Conservation (phyloP, 2,797 vertebrate genomes). For the Ptychadena robeensis region DNA sequence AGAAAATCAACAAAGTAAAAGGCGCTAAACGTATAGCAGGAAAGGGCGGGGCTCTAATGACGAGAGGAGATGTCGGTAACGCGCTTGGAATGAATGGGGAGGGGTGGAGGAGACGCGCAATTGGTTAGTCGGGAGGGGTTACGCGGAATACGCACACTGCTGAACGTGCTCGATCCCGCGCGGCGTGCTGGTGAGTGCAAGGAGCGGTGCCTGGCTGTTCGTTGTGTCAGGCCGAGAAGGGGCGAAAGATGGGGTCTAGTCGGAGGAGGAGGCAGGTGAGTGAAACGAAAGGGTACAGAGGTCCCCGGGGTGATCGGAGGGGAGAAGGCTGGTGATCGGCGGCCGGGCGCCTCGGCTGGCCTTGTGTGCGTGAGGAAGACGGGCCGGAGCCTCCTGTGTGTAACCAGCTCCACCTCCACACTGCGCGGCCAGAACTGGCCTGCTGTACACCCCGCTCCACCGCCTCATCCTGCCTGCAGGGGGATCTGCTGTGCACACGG, state of each 20-base stretch:
- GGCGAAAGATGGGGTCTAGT: not conserved
- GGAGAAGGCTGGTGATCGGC: not conserved
- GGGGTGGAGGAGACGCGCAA: not conserved
- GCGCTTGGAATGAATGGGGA: not conserved
- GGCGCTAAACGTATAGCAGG: not conserved
- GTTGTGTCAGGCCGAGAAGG: not conserved
- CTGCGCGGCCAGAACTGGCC: not conserved
- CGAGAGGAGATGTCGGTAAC: not conserved
- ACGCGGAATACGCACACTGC: not conserved
- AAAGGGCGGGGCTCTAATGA: not conserved
- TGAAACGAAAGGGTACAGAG: not conserved
- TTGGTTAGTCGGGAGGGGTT: not conserved
- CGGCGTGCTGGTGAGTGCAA: not conserved
- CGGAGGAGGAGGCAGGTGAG: not conserved
- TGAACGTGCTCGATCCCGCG: not conserved
- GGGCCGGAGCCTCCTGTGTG: not conserved
- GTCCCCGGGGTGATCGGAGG: too few relatives aligned
- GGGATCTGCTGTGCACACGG: not conserved
- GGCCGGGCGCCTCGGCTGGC: too few relatives aligned
- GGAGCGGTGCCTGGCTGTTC: not conserved
- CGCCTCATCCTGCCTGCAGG: not conserved
- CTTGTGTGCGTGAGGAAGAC: not conserved
- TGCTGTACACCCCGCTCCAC: not conserved
- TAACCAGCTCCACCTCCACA: not conserved
- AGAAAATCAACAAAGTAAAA: too few relatives aligned